Evolutionary conservation across 2,113 vertebrate species (phyloP).

Genomic region (Ammodramus savannarum): DNA sequence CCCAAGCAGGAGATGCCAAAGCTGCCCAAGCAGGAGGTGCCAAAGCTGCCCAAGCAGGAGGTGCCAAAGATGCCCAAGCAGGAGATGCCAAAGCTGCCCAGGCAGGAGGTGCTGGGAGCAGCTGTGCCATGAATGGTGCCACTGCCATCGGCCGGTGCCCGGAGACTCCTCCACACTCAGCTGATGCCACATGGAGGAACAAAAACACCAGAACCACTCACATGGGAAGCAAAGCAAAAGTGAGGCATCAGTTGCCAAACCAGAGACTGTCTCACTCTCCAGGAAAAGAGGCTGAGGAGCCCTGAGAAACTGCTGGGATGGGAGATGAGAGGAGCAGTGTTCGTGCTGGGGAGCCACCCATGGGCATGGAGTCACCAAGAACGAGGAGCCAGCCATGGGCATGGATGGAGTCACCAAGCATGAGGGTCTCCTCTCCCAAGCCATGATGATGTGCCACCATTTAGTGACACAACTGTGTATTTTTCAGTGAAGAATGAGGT

Average conservation of each 20-base stretch:
- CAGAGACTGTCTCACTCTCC: background rate
- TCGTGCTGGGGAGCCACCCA: rapidly evolving
- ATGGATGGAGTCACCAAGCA: background rate
- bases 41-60: too few relatives aligned
- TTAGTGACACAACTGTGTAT: background rate
- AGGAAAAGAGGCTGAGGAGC: background rate
- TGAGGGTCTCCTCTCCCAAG: background rate
- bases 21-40: too few relatives aligned
- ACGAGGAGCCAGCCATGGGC: too few relatives aligned
- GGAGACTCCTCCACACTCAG: rapidly evolving
- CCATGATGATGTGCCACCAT: background rate
- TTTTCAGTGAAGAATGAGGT: background rate
- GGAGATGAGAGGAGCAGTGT: background rate
- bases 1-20: rapidly evolving
- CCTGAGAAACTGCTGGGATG: rapidly evolving
- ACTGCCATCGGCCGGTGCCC: rapidly evolving
- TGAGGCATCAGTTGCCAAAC: background rate
- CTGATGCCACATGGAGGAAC: background rate
- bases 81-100: too few relatives aligned
- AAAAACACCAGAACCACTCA: background rate
- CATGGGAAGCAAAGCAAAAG: rapidly evolving
- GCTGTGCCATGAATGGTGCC: rapidly evolving
- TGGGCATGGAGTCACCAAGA: background rate
- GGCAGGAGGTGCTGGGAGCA: background rate
- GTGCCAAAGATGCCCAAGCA: too few relatives aligned